These are phyloP conservation scores for Apteryx owenii DNA, from an alignment of 2,113 vertebrate species.

Conservation along the genomic window DNA sequence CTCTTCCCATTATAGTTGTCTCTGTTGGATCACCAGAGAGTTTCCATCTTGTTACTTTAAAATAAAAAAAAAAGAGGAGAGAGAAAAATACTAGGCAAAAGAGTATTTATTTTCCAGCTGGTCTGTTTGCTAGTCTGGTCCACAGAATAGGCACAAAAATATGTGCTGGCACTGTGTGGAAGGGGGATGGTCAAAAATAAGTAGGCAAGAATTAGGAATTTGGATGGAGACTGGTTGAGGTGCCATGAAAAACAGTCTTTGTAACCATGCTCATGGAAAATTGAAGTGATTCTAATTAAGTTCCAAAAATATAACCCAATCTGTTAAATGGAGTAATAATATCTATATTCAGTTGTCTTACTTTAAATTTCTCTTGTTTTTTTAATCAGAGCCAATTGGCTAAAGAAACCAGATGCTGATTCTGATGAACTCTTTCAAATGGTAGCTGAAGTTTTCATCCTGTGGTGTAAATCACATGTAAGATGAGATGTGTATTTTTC, in stretches of 20 bases:
- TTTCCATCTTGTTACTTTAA: background rate
- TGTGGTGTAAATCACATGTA: constrained; percentile 99
- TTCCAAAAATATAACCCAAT: background rate
- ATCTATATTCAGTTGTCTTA: background rate
- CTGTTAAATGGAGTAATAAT: background rate
- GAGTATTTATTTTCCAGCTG: background rate
- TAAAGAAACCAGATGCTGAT: constrained; percentile 92
- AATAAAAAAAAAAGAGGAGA: background rate
- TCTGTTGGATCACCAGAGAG: background rate
- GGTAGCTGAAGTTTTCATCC: constrained; percentile 98
- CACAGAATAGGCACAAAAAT: background rate
- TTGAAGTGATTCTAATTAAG: background rate
- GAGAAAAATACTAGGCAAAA: background rate
- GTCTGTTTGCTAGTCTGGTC: background rate
- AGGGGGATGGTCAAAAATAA: background rate
- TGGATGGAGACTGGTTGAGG: background rate
- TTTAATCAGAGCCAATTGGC: constrained; percentile 89
- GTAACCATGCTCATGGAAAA: background rate
- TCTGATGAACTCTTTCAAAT: constrained; percentile 97
- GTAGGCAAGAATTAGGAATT: background rate
- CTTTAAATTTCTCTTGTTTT: constrained; percentile 21
- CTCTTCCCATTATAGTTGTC: background rate
- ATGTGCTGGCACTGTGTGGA: background rate
- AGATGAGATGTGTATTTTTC: constrained; percentile 38
- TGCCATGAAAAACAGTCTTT: background rate